These are phyloP conservation scores for Lasioglossum oenotherae DNA, from an alignment of 2,888 invertebrate genomes.

Conservation along the genomic window DNA sequence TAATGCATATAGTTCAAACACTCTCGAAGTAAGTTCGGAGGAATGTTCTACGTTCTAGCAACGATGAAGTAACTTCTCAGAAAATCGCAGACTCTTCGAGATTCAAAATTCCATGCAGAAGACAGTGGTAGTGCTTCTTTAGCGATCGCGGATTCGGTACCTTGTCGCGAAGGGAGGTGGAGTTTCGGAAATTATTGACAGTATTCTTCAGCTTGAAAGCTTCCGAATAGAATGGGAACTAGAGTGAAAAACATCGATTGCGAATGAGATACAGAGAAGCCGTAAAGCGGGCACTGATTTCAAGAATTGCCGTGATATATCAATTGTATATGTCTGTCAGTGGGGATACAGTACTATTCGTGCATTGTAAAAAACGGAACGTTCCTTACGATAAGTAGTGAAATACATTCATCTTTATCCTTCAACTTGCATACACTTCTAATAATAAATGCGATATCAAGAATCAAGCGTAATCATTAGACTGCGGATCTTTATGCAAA, in stretches of 20 bases:
- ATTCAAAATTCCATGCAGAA: neutral
- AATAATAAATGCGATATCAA: neutral
- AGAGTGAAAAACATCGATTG: constrained; percentile 7
- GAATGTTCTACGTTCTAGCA: no score
- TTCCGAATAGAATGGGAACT: neutral
- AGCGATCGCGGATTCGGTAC: neutral
- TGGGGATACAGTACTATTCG: no score
- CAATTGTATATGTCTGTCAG: no score
- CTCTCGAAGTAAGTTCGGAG: neutral
- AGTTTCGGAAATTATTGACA: neutral
- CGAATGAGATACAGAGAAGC: neutral
- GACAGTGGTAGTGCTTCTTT: neutral
- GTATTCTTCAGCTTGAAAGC: neutral
- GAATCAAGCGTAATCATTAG: no score
- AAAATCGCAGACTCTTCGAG: no score
- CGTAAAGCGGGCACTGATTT: neutral
- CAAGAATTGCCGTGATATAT: neutral
- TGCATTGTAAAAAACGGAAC: neutral
- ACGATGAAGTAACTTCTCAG: no score
- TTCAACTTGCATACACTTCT: neutral
- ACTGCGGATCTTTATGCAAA: no score
- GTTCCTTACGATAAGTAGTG: neutral
- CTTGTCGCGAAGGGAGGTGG: neutral
- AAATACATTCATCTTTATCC: neutral
- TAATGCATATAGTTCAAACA: neutral